Percentiles rank a stretch among this genome's conserved stretches.
These are phyloP conservation scores for Petrosia ficiformis DNA, from an alignment of 37 sponge, comb jelly and placozoan species.

Conservation along the genomic window DNA sequence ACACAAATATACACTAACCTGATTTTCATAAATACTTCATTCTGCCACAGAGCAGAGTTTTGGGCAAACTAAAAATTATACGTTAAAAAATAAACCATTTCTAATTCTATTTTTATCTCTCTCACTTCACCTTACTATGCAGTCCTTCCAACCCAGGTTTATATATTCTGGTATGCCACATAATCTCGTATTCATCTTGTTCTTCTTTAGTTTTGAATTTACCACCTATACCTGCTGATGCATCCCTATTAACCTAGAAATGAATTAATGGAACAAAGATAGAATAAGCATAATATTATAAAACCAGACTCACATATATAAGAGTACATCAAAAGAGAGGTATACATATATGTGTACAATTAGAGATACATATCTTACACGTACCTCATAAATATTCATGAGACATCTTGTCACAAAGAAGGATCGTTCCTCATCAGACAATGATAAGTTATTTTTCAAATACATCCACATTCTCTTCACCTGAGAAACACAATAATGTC, in stretches of 20 bases:
- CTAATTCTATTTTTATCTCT: neutral
- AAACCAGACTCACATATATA: neutral
- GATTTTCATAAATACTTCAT: constrained; percentile 25
- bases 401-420: constrained; percentile 56
- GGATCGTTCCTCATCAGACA: constrained; percentile 79
- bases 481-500: constrained; percentile 89
- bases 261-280: no score
- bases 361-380: no score
- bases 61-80: constrained; percentile 37
- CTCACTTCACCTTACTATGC: constrained; percentile 27
- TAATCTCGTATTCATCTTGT: constrained; percentile 57
- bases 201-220: constrained; percentile 32
- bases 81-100: neutral
- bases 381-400: constrained; percentile 31
- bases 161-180: constrained; percentile 65
- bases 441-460: constrained; percentile 60
- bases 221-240: neutral
- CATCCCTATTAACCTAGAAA: neutral
- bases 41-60: constrained; percentile 33
- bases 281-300: no score
- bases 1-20: constrained; percentile 27
- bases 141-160: constrained; percentile 35
- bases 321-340: no score
- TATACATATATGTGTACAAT: no score
- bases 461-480: constrained; percentile 74